A percentile compares a stretch with the other conserved stretches of the same genome.
Conservation (phyloP, 2,113 vertebrate species). For the Agapornis roseicollis region DNA sequence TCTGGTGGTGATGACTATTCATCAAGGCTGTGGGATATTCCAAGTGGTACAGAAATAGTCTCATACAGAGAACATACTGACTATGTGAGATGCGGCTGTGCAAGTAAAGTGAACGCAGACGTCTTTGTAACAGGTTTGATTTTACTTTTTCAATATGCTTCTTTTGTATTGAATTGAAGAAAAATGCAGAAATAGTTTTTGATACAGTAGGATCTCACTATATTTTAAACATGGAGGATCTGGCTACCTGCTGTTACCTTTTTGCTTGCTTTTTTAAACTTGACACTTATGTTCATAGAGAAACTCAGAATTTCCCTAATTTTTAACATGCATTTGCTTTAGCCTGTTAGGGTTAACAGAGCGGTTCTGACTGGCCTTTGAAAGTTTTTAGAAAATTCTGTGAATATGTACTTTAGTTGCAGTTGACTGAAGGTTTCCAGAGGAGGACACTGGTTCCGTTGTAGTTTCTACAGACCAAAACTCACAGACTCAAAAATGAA, state of each 20-base stretch:
- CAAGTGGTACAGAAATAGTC: conserved; percentile 80
- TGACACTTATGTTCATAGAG: not conserved
- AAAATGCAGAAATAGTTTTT: not conserved
- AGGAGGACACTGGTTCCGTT: not conserved
- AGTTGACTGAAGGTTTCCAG: not conserved
- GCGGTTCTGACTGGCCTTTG: not conserved
- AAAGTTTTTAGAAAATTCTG: not conserved
- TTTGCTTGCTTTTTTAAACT: not conserved
- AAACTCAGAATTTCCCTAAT: not conserved
- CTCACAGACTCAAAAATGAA: not conserved
- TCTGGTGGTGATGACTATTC: conserved; percentile 94
- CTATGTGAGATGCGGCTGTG: conserved; percentile 88
- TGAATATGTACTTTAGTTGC: not conserved
- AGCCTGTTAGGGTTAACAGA: not conserved
- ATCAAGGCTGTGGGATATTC: conserved; percentile 90
- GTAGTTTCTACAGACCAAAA: not conserved
- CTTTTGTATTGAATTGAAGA: not conserved
- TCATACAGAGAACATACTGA: conserved; percentile 88
- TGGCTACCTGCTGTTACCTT: not conserved
- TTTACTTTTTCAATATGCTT: not conserved
- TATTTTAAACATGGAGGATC: not conserved
- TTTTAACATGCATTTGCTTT: not conserved
- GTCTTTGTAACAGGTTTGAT: conserved; percentile 90
- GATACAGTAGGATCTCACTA: not conserved
- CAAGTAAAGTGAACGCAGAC: conserved; percentile 89